Evolutionary conservation across 1,140 invertebrate species (phyloP).

Genomic region (Galleria mellonella): DNA sequence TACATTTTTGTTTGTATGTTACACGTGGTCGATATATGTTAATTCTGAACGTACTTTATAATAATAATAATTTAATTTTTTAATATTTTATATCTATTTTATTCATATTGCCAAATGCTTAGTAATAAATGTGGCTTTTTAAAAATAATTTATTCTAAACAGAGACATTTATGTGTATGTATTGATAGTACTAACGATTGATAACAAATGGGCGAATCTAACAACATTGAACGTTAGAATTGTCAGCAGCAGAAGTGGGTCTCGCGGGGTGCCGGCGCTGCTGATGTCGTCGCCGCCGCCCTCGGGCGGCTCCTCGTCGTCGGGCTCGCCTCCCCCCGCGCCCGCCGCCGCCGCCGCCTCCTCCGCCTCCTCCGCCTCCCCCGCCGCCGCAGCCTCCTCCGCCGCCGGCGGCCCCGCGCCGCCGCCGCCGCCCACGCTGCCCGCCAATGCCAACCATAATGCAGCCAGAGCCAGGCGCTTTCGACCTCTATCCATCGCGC

Average conservation of each 20-base stretch:
- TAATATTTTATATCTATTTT: no score
- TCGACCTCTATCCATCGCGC: slow-evolving; percentile 41
- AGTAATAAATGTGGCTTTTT: no score
- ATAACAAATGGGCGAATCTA: not conserved
- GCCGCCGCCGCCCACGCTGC: slow-evolving; percentile 12
- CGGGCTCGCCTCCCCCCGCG: slow-evolving; percentile 10
- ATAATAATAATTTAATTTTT: no score
- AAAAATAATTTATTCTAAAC: no score
- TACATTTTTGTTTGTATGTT: no score
- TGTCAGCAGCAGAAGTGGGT: slow-evolving; percentile 18
- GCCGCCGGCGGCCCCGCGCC: slow-evolving; percentile 9
- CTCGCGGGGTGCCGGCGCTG: slow-evolving; percentile 26
- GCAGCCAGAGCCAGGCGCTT: slow-evolving; percentile 44
- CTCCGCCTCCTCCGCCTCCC: slow-evolving; percentile 7
- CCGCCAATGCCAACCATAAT: slow-evolving; percentile 28
- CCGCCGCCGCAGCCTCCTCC: slow-evolving; percentile 15
- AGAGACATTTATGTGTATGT: no score
- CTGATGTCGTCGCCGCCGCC: slow-evolving; percentile 30
- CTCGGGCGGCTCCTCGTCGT: slow-evolving; percentile 24
- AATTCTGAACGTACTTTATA: no score
- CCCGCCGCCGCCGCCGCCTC: slow-evolving; percentile 23
- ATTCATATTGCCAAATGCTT: no score
- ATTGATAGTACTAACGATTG: no score
- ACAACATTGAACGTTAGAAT: no score
- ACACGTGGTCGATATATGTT: no score